phyloP scores from a whole-genome alignment of 2,797 vertebrate genomes.

The Nyctalus aviator region DNA sequence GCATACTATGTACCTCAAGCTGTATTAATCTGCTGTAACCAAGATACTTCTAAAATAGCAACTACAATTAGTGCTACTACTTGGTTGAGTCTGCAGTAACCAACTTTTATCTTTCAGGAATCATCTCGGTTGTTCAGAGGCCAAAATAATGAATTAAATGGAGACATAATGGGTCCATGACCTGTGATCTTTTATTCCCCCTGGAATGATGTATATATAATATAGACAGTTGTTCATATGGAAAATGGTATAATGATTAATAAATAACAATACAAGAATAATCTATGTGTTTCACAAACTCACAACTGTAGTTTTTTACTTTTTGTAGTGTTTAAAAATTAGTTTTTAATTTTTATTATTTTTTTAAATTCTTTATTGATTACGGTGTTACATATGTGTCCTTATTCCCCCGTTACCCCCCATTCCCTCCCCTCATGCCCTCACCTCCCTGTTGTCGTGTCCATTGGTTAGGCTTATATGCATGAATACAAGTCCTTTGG shows the following conservation, averaged over 20 bases:
- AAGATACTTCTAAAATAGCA: background rate
- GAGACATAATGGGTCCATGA: background rate
- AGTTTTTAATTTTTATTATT: too few species aligned
- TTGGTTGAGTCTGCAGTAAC: background rate
- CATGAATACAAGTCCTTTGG: too few species aligned
- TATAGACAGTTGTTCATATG: background rate
- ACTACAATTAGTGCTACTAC: background rate
- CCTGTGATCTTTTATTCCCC: background rate
- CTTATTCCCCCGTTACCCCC: too few species aligned
- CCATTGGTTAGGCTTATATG: too few species aligned
- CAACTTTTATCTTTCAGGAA: background rate
- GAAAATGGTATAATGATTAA: background rate
- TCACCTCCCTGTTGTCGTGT: too few species aligned
- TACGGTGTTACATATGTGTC: too few species aligned
- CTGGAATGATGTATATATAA: background rate
- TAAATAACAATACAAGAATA: background rate
- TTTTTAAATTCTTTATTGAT: too few species aligned
- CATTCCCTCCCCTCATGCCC: too few species aligned
- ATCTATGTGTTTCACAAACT: background rate
- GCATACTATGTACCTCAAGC: background rate
- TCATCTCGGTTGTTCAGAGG: background rate
- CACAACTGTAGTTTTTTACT: too few species aligned
- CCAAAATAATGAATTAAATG: slow-evolving; percentile 4
- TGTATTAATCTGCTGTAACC: background rate
- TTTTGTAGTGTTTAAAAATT: background rate